A percentile compares a stretch with the other conserved stretches of the same genome.
phyloP scores from a whole-genome alignment of 2,113 vertebrate species.

The Ellobius talpinus region DNA sequence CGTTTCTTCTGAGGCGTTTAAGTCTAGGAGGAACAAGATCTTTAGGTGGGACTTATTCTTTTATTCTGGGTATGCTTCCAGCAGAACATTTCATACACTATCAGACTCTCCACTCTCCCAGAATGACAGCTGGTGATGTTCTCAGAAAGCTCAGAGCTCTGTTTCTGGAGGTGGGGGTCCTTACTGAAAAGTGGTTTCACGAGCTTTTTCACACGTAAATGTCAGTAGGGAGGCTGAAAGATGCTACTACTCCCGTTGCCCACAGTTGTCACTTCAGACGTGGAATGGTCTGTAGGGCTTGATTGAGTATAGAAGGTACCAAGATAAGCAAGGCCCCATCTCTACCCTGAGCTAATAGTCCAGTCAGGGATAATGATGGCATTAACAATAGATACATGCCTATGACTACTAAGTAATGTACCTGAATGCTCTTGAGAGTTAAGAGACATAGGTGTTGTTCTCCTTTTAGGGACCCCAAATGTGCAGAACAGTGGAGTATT shows the following conservation, averaged over 20 bases:
- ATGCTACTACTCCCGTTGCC: not conserved
- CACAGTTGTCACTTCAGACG: not conserved
- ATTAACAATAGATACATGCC: not conserved
- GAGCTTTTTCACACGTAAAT: not conserved
- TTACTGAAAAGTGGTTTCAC: not conserved
- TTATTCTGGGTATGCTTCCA: not conserved
- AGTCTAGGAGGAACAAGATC: not conserved
- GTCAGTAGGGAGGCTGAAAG: not conserved
- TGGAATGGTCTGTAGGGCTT: not conserved
- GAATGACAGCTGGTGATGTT: not conserved
- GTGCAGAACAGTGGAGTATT: not conserved
- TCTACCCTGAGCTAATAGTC: not conserved
- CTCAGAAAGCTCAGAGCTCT: not conserved
- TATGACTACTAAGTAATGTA: not conserved
- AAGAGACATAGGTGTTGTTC: not conserved
- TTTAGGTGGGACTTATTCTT: not conserved
- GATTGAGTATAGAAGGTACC: not conserved
- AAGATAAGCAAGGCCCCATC: not conserved
- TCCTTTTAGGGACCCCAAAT: not conserved
- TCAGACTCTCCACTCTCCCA: not conserved
- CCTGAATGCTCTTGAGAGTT: not conserved
- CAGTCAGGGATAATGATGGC: not conserved
- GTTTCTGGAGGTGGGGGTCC: not conserved
- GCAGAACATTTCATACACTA: not conserved
- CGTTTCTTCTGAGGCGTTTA: not conserved